These are phyloP conservation scores for Platanista minor DNA, from an alignment of 2,113 vertebrate genomes.

Conservation along the genomic window DNA sequence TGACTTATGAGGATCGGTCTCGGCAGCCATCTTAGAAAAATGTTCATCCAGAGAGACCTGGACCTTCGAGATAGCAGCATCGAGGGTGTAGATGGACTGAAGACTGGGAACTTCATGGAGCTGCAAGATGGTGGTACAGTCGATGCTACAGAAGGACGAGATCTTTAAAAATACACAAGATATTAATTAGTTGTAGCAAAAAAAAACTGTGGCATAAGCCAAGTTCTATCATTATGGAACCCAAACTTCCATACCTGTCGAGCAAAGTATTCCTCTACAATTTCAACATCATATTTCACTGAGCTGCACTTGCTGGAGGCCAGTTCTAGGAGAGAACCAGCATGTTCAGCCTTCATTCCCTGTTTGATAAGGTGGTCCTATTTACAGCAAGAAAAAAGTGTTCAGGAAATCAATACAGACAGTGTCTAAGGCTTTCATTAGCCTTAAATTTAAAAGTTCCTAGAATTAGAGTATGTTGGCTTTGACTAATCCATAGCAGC, in stretches of 20 bases:
- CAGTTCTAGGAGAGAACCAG: conserved; percentile 87
- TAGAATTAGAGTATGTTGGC: neutral
- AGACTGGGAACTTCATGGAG: conserved; percentile 94
- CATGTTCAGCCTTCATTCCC: conserved; percentile 94
- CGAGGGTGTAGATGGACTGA: conserved; percentile 95
- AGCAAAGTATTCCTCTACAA: conserved; percentile 98
- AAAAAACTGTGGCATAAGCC: neutral
- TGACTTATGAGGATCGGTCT: conserved; percentile 90
- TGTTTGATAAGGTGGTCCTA: conserved; percentile 95
- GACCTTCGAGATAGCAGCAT: conserved; percentile 97
- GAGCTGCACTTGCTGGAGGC: conserved; percentile 90
- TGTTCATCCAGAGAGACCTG: conserved; percentile 97
- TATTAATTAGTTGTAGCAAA: conserved; percentile 22
- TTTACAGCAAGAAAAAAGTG: neutral
- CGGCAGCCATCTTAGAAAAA: conserved; percentile 94
- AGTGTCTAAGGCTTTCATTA: neutral
- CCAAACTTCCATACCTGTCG: conserved; percentile 85
- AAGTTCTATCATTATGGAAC: neutral
- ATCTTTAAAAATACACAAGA: conserved; percentile 83
- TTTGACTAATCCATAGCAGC: neutral
- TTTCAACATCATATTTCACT: conserved; percentile 94
- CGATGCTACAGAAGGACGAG: conserved; percentile 92
- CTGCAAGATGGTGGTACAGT: conserved; percentile 89
- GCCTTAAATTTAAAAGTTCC: neutral
- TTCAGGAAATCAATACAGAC: neutral